Evolutionary conservation across 2,797 vertebrate species (phyloP).

Genomic region (Onychomys leucogaster): DNA sequence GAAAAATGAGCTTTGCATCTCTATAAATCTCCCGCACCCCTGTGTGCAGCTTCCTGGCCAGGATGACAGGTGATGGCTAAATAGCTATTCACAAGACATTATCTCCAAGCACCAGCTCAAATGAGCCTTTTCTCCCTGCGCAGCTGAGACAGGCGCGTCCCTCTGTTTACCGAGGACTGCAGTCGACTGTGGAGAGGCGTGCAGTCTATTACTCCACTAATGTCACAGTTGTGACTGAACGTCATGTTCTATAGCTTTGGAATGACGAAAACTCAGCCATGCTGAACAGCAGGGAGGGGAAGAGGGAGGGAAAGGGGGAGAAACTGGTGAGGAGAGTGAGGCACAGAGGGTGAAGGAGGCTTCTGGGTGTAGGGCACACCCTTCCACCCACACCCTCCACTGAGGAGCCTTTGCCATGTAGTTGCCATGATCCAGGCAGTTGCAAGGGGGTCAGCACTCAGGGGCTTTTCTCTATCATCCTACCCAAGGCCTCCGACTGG

Average conservation of each 20-base stretch:
- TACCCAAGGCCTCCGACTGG: neutral
- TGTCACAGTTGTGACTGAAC: neutral
- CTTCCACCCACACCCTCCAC: neutral
- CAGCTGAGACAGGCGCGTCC: slow-evolving; percentile 18
- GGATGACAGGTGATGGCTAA: slow-evolving; percentile 60
- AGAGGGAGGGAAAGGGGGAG: no score
- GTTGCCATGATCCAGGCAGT: neutral
- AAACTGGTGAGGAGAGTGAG: neutral
- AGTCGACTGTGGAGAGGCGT: neutral
- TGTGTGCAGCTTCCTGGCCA: slow-evolving; percentile 52
- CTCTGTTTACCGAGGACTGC: neutral
- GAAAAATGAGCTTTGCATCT: slow-evolving; percentile 47
- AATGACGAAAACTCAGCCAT: neutral
- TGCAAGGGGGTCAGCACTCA: neutral
- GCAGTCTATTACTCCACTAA: neutral
- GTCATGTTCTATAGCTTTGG: neutral
- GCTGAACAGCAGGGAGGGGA: neutral
- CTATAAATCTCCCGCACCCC: slow-evolving; percentile 43
- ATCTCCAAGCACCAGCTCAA: neutral
- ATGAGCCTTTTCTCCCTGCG: neutral
- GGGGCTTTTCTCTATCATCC: neutral
- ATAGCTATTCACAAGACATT: slow-evolving; percentile 66
- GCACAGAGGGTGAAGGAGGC: neutral
- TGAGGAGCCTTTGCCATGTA: neutral
- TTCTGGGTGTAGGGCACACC: neutral